Base-by-base conservation (phyloP, 2,113 vertebrate species). In the Brachypodius melanocephalos region DNA sequence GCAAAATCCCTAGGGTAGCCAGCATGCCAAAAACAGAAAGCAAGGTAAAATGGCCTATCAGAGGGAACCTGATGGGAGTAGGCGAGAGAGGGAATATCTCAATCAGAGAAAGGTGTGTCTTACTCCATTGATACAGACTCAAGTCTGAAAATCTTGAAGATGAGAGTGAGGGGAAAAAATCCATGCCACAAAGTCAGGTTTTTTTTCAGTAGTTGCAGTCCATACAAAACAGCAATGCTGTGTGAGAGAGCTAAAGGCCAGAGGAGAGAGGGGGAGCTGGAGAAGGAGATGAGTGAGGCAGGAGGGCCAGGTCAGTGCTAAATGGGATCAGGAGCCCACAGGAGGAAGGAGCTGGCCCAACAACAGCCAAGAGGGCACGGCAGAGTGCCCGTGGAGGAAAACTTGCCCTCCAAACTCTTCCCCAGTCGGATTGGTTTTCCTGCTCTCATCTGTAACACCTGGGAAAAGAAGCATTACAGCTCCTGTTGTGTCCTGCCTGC, bases 401-500 rank as follows among this genome's bases (percentile, higher is more conserved):
- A 75, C 18, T 36, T 32, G 0, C 61, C 52, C 36, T 83, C 71
- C 63, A 71, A 17, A 67, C 51, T 62, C 17, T 38, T 54, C 57
- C 32, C 40, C 31, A 20, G 45, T 40, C 2, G 1, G 22, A 14
- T 8, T 68, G 65, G 32, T 54, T 88, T 66, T 55, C 58, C 62
- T 84, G 25, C 43, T 95, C 5, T 71, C 75, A 45, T 67, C 72
- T 59, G 36, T 85, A 48, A 62, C 63, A 84, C 29, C 48, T 68
- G 78, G 28, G 59, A 57, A 55, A 85, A 68, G 25, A 36, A 72
- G 14, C 29, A 19, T 54, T 74, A 20, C 9, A 72, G 24, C 34
- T 95, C 24, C 71, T 66, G n/a, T 58, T 87, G 38, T 83, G 28
- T 74, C 55, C 71, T 85, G 58, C 65, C 68, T 63, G 52, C 32